These are phyloP conservation scores for Macrosiphum euphorbiae DNA, from an alignment of 2,888 invertebrate species.

Conservation along the genomic window DNA sequence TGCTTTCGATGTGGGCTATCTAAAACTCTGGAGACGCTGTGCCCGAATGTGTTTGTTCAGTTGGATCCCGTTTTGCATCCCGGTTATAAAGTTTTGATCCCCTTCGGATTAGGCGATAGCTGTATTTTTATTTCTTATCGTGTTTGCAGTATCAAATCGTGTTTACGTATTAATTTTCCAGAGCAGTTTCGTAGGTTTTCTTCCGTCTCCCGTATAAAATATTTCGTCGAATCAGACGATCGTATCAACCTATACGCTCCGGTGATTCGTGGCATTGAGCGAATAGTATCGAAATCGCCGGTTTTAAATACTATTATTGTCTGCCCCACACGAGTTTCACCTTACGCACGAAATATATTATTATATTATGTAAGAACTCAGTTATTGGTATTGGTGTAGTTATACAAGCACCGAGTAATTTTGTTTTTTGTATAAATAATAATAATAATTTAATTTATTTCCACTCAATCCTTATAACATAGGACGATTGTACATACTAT, in stretches of 20 bases:
- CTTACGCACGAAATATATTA: background rate
- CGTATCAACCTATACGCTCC: background rate
- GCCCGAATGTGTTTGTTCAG: conserved; percentile 15
- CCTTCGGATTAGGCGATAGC: background rate
- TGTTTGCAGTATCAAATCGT: background rate
- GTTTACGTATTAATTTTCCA: conserved; percentile 6
- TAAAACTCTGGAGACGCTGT: conserved; percentile 18
- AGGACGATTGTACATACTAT: too few relatives aligned
- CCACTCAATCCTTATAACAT: too few relatives aligned
- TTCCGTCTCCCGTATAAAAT: background rate
- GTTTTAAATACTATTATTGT: background rate
- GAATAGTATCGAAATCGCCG: background rate
- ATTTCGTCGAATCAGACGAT: background rate
- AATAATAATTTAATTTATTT: too few relatives aligned
- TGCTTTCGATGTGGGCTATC: conserved; percentile 45
- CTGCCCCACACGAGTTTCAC: background rate
- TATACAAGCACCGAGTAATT: too few relatives aligned
- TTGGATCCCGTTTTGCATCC: background rate
- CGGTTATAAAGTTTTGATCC: conserved; percentile 34
- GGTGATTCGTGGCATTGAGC: background rate
- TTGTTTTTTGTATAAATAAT: too few relatives aligned
- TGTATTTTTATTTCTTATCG: conserved; percentile 18
- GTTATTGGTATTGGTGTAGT: too few relatives aligned
- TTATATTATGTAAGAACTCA: background rate
- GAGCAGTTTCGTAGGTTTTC: background rate